Percentiles rank a stretch among this genome's conserved stretches.
These are phyloP conservation scores for Dexiosoma caninum DNA, from an alignment of 2,888 invertebrate genomes.

Conservation along the genomic window DNA sequence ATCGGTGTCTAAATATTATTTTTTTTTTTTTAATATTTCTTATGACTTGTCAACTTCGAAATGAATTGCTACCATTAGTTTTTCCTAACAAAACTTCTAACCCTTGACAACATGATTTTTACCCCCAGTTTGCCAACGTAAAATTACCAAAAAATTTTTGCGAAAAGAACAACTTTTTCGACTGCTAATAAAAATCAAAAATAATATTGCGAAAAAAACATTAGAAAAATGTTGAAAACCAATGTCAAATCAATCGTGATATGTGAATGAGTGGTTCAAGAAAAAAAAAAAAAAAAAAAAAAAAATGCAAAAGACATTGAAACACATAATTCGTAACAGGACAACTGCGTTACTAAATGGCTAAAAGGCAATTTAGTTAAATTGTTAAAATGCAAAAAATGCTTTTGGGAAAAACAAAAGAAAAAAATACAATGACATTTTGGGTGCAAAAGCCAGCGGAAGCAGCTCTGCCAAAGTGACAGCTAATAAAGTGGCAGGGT, in stretches of 20 bases:
- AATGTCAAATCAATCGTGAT: slow-evolving; percentile 36
- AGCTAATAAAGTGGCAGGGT: slow-evolving; percentile 61
- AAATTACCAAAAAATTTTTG: slow-evolving; percentile 24
- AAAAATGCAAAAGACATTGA: slow-evolving; percentile 9
- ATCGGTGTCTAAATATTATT: not conserved
- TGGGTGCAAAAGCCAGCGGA: slow-evolving; percentile 32
- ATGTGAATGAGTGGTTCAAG: slow-evolving; percentile 26
- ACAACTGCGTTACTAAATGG: slow-evolving; percentile 60
- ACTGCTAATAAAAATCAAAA: slow-evolving; percentile 16
- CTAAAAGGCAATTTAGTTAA: slow-evolving; percentile 62
- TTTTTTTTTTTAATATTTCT: not conserved
- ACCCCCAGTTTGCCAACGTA: not conserved
- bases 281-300: not conserved
- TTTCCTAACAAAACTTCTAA: not conserved
- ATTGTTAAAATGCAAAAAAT: slow-evolving; percentile 51
- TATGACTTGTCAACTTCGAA: not conserved
- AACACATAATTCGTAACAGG: slow-evolving; percentile 31
- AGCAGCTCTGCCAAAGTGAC: slow-evolving; percentile 54
- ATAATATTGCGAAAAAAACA: slow-evolving; percentile 20
- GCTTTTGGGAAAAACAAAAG: slow-evolving; percentile 9
- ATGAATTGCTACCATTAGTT: not conserved
- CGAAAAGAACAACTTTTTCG: slow-evolving; percentile 5
- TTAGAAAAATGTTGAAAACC: not conserved
- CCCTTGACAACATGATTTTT: slow-evolving; percentile 12
- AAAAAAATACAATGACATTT: slow-evolving; percentile 35